Base-by-base conservation (phyloP, 2,888 invertebrate genomes). In the Rutpela maculata region DNA sequence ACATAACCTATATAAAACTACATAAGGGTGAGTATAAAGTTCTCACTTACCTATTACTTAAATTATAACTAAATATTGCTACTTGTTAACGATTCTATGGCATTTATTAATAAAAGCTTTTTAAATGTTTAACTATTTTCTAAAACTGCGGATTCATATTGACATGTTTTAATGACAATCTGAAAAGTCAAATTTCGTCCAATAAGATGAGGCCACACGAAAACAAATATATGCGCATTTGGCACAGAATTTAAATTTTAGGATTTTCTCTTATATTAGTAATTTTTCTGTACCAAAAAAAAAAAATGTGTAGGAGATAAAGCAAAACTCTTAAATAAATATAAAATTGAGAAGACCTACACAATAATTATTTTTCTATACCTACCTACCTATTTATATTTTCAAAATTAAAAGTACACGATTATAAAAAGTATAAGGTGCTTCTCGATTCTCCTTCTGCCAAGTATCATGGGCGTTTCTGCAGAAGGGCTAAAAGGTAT, bases 171-270 rank as follows among this genome's bases (percentile, higher is more conserved):
- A 31, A 0, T 59, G 57, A 38, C 70, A 72, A 63, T 26, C 43
- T 18, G 5, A 15, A 35, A 43, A 15, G 31, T 59, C 57, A 66
- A 59, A 35, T 66, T 18, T 59, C 6, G n/a, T 18, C 76, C 76
- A 76, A 76, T 76, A 6, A 67, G 31, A 72, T 59, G n/a, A n/a
- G 50, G 72, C 65, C 72, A 50, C 72, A 26, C 67, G 67, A 67
- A 74, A 57, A 57, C 57, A 57, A 63, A 59, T 22, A 72, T 63
- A n/a, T 74, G 66, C 74, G 74, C 74, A 74, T 26, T 74, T 74
- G 66, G 74, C 74, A 74, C 4, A 7, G 12, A 35, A 26, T 74
- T 74, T 66, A 18, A 31, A 72, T 50, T 72, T 65, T 59, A 22
- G 26, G 6, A 55, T 22, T 55, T 22, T 63, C 31, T 17, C 12